phyloP scores from a whole-genome alignment of 37 sponge, comb jelly and placozoan species.

The Theonella swinhoei region DNA sequence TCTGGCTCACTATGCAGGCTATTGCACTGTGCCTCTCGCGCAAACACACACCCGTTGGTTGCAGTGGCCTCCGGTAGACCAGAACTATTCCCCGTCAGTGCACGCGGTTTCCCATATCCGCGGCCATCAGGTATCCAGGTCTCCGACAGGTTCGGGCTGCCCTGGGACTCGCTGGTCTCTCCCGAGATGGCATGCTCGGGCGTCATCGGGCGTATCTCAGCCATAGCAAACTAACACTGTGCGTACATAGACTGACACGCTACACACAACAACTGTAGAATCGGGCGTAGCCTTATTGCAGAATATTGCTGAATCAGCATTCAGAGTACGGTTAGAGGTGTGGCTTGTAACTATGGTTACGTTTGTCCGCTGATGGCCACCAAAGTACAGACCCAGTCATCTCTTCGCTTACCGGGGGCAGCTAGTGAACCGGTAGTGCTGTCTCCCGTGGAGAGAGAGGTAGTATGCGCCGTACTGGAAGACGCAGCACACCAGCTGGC shows the following conservation, averaged over 20 bases:
- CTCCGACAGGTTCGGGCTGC: not conserved
- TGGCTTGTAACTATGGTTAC: not conserved
- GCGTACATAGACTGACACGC: no score
- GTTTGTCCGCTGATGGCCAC: not conserved
- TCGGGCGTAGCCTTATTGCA: no score
- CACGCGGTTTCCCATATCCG: not conserved
- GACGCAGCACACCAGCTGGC: conserved; percentile 86
- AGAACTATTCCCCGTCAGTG: not conserved
- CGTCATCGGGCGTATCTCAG: not conserved
- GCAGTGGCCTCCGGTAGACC: not conserved
- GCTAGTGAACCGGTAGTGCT: conserved; percentile 41
- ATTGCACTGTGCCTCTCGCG: not conserved
- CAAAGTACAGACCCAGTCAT: conserved; percentile 1
- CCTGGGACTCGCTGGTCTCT: not conserved
- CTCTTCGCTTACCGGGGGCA: not conserved
- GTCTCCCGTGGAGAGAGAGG: conserved; percentile 34
- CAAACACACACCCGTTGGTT: not conserved
- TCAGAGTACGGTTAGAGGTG: not conserved
- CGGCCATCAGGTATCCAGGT: not conserved
- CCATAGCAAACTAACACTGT: no score
- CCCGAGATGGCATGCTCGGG: not conserved
- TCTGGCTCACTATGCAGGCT: conserved; percentile 47
- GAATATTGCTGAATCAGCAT: not conserved
- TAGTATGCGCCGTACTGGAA: conserved; percentile 68
- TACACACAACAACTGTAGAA: no score